Conservation (phyloP, 1,140 invertebrate genomes). For the Eufriesea mexicana region DNA sequence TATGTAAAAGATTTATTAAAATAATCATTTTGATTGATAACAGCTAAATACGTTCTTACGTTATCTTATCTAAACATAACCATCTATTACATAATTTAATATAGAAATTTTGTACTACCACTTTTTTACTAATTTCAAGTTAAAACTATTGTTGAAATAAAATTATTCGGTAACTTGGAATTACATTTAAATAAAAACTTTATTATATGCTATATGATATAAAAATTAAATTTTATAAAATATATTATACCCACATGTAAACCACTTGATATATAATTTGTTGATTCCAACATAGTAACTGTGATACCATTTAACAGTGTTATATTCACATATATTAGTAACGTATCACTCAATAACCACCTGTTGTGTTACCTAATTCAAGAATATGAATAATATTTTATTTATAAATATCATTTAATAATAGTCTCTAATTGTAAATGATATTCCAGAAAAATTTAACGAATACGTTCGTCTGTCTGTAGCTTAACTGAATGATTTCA, state of each 20-base stretch:
- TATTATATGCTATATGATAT: background rate
- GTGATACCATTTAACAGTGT: background rate
- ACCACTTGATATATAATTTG: no score
- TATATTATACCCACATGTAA: constrained; percentile 9
- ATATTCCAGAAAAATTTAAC: background rate
- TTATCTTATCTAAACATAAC: background rate
- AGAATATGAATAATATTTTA: background rate
- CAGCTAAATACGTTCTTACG: background rate
- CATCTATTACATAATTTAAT: background rate
- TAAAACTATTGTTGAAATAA: background rate
- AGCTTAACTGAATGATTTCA: background rate
- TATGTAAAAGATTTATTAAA: background rate
- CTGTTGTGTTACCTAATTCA: background rate
- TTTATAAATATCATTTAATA: background rate
- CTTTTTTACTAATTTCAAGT: background rate
- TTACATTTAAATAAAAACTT: background rate
- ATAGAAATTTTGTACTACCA: background rate
- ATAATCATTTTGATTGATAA: background rate
- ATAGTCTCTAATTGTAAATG: background rate
- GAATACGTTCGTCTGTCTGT: background rate
- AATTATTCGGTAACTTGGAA: no score
- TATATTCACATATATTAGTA: background rate
- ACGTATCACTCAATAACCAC: constrained; percentile 5
- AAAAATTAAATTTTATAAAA: no score
- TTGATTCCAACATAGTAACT: background rate